Evolutionary conservation across 2,888 invertebrate species (phyloP).

Genomic region (Brachyopa scutellaris): DNA sequence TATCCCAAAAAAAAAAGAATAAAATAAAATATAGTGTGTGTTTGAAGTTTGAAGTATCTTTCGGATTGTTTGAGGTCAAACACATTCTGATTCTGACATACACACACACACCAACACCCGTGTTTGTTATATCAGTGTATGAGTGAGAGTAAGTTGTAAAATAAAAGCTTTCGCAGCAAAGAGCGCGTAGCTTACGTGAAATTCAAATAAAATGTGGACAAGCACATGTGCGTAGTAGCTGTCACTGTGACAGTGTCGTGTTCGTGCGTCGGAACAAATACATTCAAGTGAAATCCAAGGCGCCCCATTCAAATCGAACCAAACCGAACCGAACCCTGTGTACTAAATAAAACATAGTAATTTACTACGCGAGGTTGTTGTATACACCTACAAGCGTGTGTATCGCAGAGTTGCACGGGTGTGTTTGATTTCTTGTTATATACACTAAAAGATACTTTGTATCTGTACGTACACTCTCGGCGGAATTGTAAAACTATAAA

Average conservation of each 20-base stretch:
- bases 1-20: background rate
- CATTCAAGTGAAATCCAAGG: conserved; percentile 45
- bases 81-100: too few species aligned
- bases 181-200: too few species aligned
- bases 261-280: conserved; percentile 10
- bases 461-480: background rate
- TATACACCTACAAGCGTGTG: background rate
- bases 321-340: conserved; percentile 31
- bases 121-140: too few species aligned
- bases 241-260: too few species aligned
- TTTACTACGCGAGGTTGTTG: conserved; percentile 64
- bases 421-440: conserved; percentile 24
- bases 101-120: conserved; percentile 26
- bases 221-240: too few species aligned
- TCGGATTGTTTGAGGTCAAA: conserved; percentile 77
- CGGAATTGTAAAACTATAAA: conserved; percentile 34
- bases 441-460: too few species aligned
- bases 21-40: background rate
- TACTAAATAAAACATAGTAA: conserved; percentile 53
- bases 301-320: background rate
- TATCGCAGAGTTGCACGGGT: background rate
- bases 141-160: too few species aligned
- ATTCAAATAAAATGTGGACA: too few species aligned
- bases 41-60: conserved; percentile 66
- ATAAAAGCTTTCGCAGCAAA: too few species aligned